Evolutionary conservation across 1,140 invertebrate species (phyloP).

Genomic region (Matsumurasca onukii): DNA sequence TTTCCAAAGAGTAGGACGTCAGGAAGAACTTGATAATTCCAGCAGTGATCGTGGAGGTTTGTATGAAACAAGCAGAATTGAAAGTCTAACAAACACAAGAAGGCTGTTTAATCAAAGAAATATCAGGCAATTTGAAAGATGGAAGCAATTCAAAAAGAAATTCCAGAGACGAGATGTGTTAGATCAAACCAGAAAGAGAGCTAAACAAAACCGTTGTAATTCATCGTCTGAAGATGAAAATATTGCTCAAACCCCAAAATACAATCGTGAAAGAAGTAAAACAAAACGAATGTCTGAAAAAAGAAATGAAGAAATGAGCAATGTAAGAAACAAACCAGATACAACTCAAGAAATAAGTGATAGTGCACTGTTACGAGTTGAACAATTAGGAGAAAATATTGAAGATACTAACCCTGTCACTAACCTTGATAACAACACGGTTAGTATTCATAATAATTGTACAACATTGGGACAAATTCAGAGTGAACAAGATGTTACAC

Average conservation of each 20-base stretch:
- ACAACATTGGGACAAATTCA: too few species aligned
- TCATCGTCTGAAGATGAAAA: slow-evolving; percentile 11
- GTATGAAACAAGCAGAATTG: not conserved
- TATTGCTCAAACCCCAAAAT: too few species aligned
- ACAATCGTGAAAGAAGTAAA: too few species aligned
- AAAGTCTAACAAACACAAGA: slow-evolving; percentile 7
- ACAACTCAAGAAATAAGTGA: not conserved
- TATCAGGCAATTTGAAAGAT: slow-evolving; percentile 13
- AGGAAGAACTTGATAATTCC: slow-evolving; percentile 1
- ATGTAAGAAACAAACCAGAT: not conserved
- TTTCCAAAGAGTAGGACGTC: not conserved
- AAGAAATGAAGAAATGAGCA: not conserved
- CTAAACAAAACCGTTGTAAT: not conserved
- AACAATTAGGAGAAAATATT: not conserved
- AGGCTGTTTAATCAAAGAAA: slow-evolving; percentile 17
- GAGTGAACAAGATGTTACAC: too few species aligned
- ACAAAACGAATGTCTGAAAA: too few species aligned
- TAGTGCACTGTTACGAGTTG: not conserved
- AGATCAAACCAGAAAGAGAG: not conserved
- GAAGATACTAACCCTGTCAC: too few species aligned
- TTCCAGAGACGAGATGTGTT: slow-evolving; percentile 2
- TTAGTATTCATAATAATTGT: too few species aligned
- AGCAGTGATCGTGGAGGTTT: not conserved
- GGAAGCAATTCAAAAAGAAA: slow-evolving; percentile 22
- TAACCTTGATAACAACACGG: too few species aligned